phyloP scores from a whole-genome alignment of 1,140 invertebrate genomes.

The Spodoptera litura region DNA sequence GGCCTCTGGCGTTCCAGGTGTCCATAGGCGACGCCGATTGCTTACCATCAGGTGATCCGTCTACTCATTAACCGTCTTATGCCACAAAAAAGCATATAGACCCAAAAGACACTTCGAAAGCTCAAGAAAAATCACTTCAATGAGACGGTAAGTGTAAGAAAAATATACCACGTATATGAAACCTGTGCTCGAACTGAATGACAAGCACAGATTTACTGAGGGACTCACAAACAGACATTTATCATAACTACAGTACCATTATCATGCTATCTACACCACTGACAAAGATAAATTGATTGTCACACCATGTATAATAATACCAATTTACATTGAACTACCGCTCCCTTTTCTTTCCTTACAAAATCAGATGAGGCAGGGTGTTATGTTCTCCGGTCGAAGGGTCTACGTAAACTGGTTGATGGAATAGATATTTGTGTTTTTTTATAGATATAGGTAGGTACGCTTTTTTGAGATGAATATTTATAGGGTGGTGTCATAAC shows the following conservation, averaged over 20 bases:
- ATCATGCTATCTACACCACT: slow-evolving; percentile 10
- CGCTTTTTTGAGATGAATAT: slow-evolving; percentile 12
- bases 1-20: too few species aligned
- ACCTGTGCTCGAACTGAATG: too few species aligned
- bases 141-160: too few species aligned
- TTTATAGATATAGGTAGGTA: neutral
- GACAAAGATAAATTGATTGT: slow-evolving; percentile 30
- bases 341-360: too few species aligned
- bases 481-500: slow-evolving; percentile 12
- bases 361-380: neutral
- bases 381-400: neutral
- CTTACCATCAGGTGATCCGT: too few species aligned
- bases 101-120: too few species aligned
- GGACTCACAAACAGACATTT: slow-evolving; percentile 20
- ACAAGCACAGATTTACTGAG: slow-evolving; percentile 8
- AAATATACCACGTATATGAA: too few species aligned
- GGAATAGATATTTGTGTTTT: slow-evolving; percentile 22
- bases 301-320: slow-evolving; percentile 21
- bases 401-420: slow-evolving; percentile 5
- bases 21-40: too few species aligned
- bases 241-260: slow-evolving; percentile 32
- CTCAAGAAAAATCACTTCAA: too few species aligned
- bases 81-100: too few species aligned
- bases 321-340: neutral
- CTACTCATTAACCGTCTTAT: too few species aligned